Conservation (phyloP, 2,888 invertebrate genomes). For the Hemaris fuciformis region DNA sequence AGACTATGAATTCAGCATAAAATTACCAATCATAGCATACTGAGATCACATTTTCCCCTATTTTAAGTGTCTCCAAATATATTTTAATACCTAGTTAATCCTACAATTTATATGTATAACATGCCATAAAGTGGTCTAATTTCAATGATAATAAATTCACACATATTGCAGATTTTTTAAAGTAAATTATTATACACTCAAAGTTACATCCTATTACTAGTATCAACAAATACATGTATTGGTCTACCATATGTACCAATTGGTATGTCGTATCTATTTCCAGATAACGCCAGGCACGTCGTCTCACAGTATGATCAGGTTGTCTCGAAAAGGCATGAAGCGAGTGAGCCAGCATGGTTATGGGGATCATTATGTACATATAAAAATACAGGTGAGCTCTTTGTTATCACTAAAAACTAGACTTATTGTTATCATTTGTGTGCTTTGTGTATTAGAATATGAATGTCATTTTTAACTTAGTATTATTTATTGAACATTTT, state of each 20-base stretch:
- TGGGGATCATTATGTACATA: slow-evolving; percentile 97
- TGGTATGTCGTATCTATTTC: background rate
- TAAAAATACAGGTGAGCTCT: slow-evolving; percentile 86
- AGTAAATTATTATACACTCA: no score
- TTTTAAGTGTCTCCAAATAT: no score
- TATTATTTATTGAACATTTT: no score
- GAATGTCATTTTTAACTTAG: background rate
- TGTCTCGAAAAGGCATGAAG: slow-evolving; percentile 96
- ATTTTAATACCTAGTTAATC: no score
- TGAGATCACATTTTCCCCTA: no score
- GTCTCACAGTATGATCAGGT: slow-evolving; percentile 92
- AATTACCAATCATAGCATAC: background rate
- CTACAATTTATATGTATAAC: no score
- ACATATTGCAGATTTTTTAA: no score
- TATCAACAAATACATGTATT: no score
- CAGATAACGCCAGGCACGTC: slow-evolving; percentile 95
- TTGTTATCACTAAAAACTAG: background rate
- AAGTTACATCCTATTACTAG: no score
- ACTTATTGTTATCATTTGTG: background rate
- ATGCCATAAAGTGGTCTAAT: no score
- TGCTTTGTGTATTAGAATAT: background rate
- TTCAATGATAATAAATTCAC: no score
- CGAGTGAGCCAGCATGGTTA: slow-evolving; percentile 93
- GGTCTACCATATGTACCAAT: background rate
- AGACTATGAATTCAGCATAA: no score